Base-by-base conservation (phyloP, 2,888 invertebrate genomes). In the Lottia scabra region DNA sequence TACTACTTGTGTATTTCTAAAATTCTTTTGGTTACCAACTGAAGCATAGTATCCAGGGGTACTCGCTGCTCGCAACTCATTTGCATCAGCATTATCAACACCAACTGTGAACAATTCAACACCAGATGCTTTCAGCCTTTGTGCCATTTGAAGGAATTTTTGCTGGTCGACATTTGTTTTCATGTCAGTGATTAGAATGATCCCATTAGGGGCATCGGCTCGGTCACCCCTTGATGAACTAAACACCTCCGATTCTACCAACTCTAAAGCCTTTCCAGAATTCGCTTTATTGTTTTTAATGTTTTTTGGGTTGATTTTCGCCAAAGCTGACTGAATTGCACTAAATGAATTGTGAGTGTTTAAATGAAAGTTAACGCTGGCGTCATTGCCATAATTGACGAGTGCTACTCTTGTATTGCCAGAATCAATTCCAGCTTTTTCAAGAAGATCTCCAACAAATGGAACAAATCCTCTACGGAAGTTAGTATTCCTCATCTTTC, bases 301-400 rank as follows among this genome's bases (percentile, higher is more conserved):
- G 30, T 19, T 38, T 56, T 75, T 74, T 12, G 76, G 71, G 46
- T 74, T 75, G 0, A 78, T 27, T 65, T 76, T 78, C n/a, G 71
- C 69, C 6, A 83, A 67, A 5, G 78, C 77, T 63, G 73, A 76
- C 4, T 74, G 1, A 43, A 80, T 45, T 27, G 78, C 75, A 45
- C 73, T 71, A 65, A 79, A 75, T 19, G 73, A 78, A 15, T 65
- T 76, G 65, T 74, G 70, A 19, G 71, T 74, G 30, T 80, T 76
- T 19, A 84, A 79, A 67, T 78, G 72, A 66, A 83, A 81, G 12
- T 75, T 30, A 23, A 80, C 73, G 15, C 77, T 77, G 0, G 76
- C 85, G 19, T 87, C 83, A 19, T 83, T 77, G n/a, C 86, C 88
- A 68, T 87, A 87, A 71, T 86, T 82, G 6, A 88, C 84, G 5